Evolutionary conservation across 2,113 vertebrate genomes (phyloP), one percentile per base, ranked within the genome.

Genomic region (Poeciliopsis retropinna): DNA sequence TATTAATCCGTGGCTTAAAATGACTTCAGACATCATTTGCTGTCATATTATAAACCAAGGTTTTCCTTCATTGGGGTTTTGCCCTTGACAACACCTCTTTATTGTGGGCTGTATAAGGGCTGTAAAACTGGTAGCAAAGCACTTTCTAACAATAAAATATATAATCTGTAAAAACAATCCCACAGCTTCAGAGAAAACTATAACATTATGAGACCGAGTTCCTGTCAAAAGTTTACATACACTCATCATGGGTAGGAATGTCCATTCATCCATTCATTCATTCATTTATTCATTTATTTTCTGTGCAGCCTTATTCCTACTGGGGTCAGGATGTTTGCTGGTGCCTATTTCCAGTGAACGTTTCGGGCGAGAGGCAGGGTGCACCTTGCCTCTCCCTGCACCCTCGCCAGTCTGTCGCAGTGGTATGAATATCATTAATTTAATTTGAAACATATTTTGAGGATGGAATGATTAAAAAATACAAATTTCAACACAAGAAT

Each of bases 31-130:
- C 12, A 75, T 83, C 74, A 75, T 87, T 87, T 78, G 63, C 67
- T 60, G 69, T 70, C 60, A 25, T 67, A 76, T 81, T 81, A 80
- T 79, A 84, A 64, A 76, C 76, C 77, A 81, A 85, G 86, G 78
- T 74, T 91, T 85, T 83, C 82, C 87, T 90, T 88, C 80, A 89
- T 62, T 77, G 64, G 67, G 57, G 70, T 37, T 87, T 82, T 85
- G 87, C 82, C 90, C 88, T 90, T 91, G 91, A 91, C 78, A 70
- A 72, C 72, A 83, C 66, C 70, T 87, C 85, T 85, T 83, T 89
- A 81, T 76, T 80, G 66, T 57, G 32, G 71, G 67, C 79, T 76
- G 22, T 77, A 70, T 72, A 44, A 78, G 47, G 63, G 69, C 72
- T 70, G 81, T 84, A 90, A 89, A 37, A 78, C 60, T 76, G 74